phyloP scores from a whole-genome alignment of 2,888 invertebrate species.

The Drosophila atroscutellata region DNA sequence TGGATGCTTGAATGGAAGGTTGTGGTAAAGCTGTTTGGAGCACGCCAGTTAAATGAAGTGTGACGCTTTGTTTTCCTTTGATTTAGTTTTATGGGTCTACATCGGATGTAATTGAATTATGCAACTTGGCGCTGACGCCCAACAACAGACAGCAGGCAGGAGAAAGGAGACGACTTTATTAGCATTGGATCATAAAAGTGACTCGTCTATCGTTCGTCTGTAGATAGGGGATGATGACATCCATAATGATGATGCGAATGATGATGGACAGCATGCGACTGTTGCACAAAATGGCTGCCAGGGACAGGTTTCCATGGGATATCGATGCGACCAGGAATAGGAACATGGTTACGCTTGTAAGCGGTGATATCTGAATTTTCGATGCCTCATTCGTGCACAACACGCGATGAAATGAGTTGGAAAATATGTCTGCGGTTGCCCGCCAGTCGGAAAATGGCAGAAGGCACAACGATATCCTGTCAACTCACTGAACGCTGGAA shows the following conservation, averaged over 20 bases:
- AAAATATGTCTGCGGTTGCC: conserved; percentile 78
- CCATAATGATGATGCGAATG: conserved; percentile 31
- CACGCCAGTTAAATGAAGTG: conserved; percentile 79
- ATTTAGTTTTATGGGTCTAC: conserved; percentile 84
- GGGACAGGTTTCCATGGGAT: conserved; percentile 2
- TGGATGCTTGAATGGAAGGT: background rate
- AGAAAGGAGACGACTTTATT: conserved; percentile 78
- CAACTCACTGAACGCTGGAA: conserved; percentile 26
- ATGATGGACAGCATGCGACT: conserved; percentile 41
- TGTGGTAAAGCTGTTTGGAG: conserved; percentile 17
- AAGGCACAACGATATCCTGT: conserved; percentile 13
- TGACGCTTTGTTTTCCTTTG: conserved; percentile 84
- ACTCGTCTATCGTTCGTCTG: conserved; percentile 16
- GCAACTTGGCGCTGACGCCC: conserved; percentile 80
- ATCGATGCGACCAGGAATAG: conserved; percentile 18
- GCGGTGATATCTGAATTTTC: conserved; percentile 74
- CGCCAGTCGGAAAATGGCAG: conserved; percentile 12
- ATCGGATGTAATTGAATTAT: conserved; percentile 84
- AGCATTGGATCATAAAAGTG: conserved; percentile 81
- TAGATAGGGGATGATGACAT: conserved; percentile 47
- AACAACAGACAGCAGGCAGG: conserved; percentile 49
- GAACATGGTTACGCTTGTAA: conserved; percentile 70
- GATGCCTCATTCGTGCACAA: conserved; percentile 49
- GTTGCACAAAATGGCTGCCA: conserved; percentile 47
- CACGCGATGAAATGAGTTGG: conserved; percentile 79